Percentiles rank a stretch among this genome's conserved stretches.
These are phyloP conservation scores for Lepilemur septentrionalis DNA, from an alignment of 2,797 vertebrate species.

Conservation along the genomic window DNA sequence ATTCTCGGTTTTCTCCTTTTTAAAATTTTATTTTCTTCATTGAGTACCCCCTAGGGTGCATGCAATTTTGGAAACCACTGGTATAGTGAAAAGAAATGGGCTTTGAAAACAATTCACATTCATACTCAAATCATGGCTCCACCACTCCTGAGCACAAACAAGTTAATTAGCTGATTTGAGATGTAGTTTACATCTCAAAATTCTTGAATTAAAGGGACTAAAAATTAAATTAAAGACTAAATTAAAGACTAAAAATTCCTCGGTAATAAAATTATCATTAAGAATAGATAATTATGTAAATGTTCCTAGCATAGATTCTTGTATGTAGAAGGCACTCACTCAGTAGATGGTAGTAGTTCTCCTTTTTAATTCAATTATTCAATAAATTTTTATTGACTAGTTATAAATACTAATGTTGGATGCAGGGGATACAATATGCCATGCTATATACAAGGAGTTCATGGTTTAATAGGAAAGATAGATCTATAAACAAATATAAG, in stretches of 20 bases:
- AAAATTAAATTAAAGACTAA: too few species aligned
- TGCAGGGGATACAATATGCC: neutral
- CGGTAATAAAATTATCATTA: neutral
- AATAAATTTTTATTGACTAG: neutral
- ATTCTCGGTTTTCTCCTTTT: neutral
- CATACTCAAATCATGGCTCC: neutral
- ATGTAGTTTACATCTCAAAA: neutral
- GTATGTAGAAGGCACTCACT: neutral
- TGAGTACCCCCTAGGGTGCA: neutral
- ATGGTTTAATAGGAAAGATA: neutral
- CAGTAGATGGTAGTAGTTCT: neutral
- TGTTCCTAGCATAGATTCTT: neutral
- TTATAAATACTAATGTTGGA: neutral
- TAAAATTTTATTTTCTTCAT: neutral
- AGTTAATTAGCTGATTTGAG: neutral
- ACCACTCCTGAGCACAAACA: neutral
- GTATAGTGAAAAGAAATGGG: neutral
- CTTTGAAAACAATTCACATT: neutral
- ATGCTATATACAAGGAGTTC: neutral
- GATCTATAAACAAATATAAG: neutral
- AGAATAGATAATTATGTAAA: neutral
- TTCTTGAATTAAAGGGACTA: too few species aligned
- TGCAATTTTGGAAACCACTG: neutral
- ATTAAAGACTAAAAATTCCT: neutral
- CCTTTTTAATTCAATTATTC: neutral